Evolutionary conservation across 2,113 vertebrate genomes (phyloP).

Genomic region (Triplophysa tibetana): DNA sequence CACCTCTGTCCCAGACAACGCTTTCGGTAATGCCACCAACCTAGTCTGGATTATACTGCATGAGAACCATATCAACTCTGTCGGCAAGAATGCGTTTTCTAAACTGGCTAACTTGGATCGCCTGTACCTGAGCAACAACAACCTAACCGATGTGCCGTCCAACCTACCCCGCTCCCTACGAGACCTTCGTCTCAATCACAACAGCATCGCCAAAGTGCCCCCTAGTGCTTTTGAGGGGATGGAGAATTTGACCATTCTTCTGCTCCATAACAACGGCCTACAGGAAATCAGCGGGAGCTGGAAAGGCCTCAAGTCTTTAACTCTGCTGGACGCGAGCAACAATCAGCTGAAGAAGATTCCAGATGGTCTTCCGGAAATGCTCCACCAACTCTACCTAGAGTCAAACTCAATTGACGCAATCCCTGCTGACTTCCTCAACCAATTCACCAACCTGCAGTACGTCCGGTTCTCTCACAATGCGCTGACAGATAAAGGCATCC

Average conservation of each 20-base stretch:
- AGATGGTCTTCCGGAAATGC: constrained; percentile 77
- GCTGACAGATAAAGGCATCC: constrained; percentile 86
- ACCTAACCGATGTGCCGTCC: constrained; percentile 83
- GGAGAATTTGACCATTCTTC: constrained; percentile 89
- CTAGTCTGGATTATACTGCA: constrained; percentile 93
- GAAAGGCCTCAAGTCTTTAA: constrained; percentile 81
- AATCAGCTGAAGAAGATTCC: constrained; percentile 89
- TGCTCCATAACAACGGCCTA: constrained; percentile 88
- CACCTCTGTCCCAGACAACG: constrained; percentile 79
- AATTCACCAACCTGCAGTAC: constrained; percentile 83
- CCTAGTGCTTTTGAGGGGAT: constrained; percentile 82
- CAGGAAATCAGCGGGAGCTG: constrained; percentile 81
- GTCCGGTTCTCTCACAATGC: constrained; percentile 88
- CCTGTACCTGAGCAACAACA: constrained; percentile 92
- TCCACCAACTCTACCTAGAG: constrained; percentile 94
- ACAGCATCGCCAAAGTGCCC: constrained; percentile 83
- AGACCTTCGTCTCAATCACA: constrained; percentile 87
- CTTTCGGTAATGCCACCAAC: constrained; percentile 86
- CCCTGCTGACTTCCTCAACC: constrained; percentile 82
- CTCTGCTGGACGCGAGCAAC: constrained; percentile 85
- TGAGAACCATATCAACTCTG: constrained; percentile 84
- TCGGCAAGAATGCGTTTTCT: constrained; percentile 83
- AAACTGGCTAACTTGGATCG: constrained; percentile 82
- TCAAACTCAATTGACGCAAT: constrained; percentile 85
- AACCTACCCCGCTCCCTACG: constrained; percentile 83